Conservation (phyloP, 2,797 vertebrate genomes). For the Arnoldichthys spilopterus region DNA sequence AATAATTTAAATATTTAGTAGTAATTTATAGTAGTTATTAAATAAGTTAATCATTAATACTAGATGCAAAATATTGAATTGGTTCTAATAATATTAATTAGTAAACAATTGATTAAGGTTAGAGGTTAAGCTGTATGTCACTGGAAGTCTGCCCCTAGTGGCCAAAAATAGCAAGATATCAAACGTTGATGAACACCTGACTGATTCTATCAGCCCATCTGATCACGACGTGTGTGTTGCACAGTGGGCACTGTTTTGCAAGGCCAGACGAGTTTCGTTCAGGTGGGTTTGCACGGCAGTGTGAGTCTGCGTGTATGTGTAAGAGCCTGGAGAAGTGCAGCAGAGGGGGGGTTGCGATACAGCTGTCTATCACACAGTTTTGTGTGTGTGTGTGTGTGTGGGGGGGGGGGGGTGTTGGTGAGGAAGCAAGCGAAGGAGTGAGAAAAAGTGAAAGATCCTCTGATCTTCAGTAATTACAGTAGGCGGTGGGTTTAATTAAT, state of each 20-base stretch:
- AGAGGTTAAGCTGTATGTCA: background rate
- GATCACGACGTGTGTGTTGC: background rate
- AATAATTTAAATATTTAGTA: too few relatives aligned
- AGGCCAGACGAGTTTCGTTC: background rate
- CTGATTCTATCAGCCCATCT: background rate
- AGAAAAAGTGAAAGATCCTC: slow-evolving; percentile 70
- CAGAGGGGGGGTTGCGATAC: background rate
- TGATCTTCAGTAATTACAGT: slow-evolving; percentile 75
- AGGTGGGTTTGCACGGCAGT: background rate
- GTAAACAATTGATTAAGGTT: background rate
- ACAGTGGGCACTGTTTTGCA: background rate
- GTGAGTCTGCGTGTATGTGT: slow-evolving; percentile 2
- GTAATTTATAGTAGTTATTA: too few relatives aligned
- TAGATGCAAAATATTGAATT: too few relatives aligned
- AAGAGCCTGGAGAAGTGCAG: background rate
- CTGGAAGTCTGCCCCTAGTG: slow-evolving; percentile 59
- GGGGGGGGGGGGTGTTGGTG: background rate
- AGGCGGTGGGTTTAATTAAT: slow-evolving; percentile 76
- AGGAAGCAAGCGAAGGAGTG: background rate
- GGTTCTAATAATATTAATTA: too few relatives aligned
- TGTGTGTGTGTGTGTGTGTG: background rate
- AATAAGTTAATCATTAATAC: too few relatives aligned
- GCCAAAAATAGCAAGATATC: background rate
- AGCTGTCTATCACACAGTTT: background rate
- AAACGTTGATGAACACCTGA: background rate